Evolutionary conservation across 2,888 invertebrate genomes (phyloP), one percentile per base, ranked within the genome.

Genomic region (Plemyria rubiginata): DNA sequence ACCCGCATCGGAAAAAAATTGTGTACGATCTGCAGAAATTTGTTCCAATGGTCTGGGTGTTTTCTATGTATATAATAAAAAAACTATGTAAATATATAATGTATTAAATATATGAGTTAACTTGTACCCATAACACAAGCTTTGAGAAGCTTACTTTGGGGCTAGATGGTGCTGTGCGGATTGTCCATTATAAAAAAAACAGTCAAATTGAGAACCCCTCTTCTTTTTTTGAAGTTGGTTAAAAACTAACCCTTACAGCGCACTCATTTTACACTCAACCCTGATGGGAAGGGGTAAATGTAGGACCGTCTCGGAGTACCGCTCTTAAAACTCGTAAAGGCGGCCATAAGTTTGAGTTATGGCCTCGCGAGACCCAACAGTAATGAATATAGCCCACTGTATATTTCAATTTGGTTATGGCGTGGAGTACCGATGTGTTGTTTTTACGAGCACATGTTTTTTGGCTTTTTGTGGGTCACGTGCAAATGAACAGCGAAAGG

Each of bases 361-460:
- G 69, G 74, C 75, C 80, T 74, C 78, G 77, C 75, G 82, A 79
- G 81, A 80, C 79, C 75, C 75, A 76, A 67, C 74, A 60, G 81
- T 90, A 90, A 90, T 90, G 90, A 90, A 89, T 88, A 89, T 87
- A 85, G 86, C 81, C 74, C 78, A 70, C 87, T 82, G 88, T 90
- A 90, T 90, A 90, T 90, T 87, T 90, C 90, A 90, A 90, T 90
- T 90, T 90, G 80, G 81, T 65, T 60, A 64, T 75, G 73, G 76
- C 77, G 78, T 70, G 71, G 77, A 75, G 80, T 74, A 73, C 75
- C 68, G 74, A 79, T 80, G 84, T 75, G 81, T 78, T 78, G 78
- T 81, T 81, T 79, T 79, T 82, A 80, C 79, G 77, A 72, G 71
- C 78, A 65, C 72, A 74, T 73, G 71, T 80, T 77, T 80, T 22